Conservation (phyloP, 1,140 invertebrate genomes). For the Diachasmimorpha longicaudata region DNA sequence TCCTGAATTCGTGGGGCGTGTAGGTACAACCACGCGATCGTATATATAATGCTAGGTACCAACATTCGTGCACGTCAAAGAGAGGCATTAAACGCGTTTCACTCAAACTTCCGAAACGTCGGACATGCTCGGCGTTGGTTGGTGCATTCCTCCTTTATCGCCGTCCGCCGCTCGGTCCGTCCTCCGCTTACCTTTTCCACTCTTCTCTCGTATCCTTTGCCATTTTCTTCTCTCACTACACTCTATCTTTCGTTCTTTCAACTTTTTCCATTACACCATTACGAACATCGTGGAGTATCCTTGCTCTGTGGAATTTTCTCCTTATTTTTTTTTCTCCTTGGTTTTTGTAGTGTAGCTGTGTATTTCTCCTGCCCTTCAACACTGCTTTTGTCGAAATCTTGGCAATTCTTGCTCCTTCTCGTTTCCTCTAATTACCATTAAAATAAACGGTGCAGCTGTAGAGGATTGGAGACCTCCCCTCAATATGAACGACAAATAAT, state of each 20-base stretch:
- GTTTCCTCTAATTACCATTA: not conserved
- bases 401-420: not conserved
- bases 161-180: not conserved
- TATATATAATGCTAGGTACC: conserved; percentile 17
- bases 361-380: not conserved
- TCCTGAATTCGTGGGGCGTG: conserved; percentile 15
- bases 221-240: not conserved
- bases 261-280: not conserved
- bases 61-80: conserved; percentile 33
- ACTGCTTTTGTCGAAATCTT: not conserved
- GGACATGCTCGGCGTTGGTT: conserved; percentile 26
- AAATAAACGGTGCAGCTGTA: no score
- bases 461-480: no score
- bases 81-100: conserved; percentile 31
- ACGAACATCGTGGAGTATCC: not conserved
- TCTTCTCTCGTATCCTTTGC: not conserved
- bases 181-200: not conserved
- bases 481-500: no score
- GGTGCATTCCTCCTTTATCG: conserved; percentile 30
- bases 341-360: not conserved
- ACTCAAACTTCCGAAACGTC: conserved; percentile 32
- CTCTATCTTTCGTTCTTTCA: not conserved
- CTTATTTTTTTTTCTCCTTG: not conserved
- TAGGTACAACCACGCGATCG: conserved; percentile 18
- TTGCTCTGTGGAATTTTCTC: not conserved